Percentiles rank a stretch among this genome's conserved stretches.
Conservation (phyloP, 1,140 invertebrate species). For the Drosophila aff. region DNA sequence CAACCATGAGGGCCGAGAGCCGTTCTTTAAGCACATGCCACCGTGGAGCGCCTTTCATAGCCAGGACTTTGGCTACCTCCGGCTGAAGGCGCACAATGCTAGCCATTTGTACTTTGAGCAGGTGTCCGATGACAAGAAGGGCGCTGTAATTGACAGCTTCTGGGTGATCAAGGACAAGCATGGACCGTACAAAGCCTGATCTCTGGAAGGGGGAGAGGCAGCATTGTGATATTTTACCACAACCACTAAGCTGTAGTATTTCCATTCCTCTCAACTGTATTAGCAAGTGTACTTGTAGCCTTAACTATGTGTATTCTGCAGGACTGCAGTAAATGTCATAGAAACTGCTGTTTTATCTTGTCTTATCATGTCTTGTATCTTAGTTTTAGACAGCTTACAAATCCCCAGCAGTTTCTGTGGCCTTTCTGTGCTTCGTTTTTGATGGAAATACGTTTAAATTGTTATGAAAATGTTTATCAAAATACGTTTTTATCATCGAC, state of each 20-base stretch:
- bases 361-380: neutral
- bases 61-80: conserved; percentile 95
- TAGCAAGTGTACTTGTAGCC: neutral
- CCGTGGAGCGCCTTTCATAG: conserved; percentile 80
- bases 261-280: conserved; percentile 1
- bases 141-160: conserved; percentile 90
- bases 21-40: conserved; percentile 80
- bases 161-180: conserved; percentile 91
- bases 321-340: too few relatives aligned
- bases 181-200: conserved; percentile 70
- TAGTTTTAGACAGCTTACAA: neutral
- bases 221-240: conserved; percentile 16
- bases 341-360: neutral
- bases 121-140: conserved; percentile 93
- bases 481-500: neutral
- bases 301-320: neutral
- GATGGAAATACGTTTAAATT: neutral
- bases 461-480: neutral
- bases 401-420: neutral
- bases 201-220: neutral
- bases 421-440: neutral
- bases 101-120: conserved; percentile 97
- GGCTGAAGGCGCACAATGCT: conserved; percentile 91
- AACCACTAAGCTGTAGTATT: too few relatives aligned
- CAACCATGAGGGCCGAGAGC: conserved; percentile 88